A percentile compares a stretch with the other conserved stretches of the same genome.
Evolutionary conservation across 2,888 invertebrate genomes (phyloP).

Genomic region (Drosophila paramelanica): DNA sequence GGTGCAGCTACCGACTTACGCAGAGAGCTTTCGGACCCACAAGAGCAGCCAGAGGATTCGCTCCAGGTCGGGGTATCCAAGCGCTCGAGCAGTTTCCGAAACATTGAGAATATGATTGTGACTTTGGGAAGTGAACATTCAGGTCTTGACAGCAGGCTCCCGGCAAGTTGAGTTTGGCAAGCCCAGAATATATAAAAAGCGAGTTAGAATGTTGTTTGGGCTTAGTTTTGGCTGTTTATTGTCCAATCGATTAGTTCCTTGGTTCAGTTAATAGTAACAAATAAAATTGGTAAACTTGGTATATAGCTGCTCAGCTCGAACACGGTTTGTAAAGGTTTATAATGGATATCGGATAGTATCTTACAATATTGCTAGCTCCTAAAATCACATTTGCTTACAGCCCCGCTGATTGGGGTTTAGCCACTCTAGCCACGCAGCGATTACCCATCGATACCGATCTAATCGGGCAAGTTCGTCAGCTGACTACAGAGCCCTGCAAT

Average conservation of each 20-base stretch:
- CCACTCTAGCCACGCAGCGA: conserved; percentile 23
- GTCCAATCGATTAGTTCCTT: too few relatives aligned
- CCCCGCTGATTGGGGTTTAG: conserved; percentile 2
- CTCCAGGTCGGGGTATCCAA: neutral
- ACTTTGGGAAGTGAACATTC: neutral
- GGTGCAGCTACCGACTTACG: conserved; percentile 4
- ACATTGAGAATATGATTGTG: conserved; percentile 8
- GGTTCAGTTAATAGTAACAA: too few relatives aligned
- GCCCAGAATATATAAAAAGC: too few relatives aligned
- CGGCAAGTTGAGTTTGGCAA: neutral
- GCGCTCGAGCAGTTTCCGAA: neutral
- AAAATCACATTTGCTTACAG: neutral
- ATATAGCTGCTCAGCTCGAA: too few relatives aligned
- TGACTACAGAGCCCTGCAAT: conserved; percentile 31
- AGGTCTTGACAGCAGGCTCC: conserved; percentile 9
- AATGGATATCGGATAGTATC: too few relatives aligned
- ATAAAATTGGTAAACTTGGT: too few relatives aligned
- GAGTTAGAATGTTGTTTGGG: too few relatives aligned
- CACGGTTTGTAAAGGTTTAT: too few relatives aligned
- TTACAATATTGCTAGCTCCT: too few relatives aligned
- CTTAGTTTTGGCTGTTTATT: too few relatives aligned
- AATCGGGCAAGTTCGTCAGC: conserved; percentile 34
- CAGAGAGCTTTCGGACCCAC: neutral
- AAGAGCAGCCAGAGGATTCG: neutral
- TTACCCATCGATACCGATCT: conserved; percentile 27